Evolutionary conservation across 2,888 invertebrate species (phyloP), one percentile per base, ranked within the genome.

Genomic region (Matsumyia berberina): DNA sequence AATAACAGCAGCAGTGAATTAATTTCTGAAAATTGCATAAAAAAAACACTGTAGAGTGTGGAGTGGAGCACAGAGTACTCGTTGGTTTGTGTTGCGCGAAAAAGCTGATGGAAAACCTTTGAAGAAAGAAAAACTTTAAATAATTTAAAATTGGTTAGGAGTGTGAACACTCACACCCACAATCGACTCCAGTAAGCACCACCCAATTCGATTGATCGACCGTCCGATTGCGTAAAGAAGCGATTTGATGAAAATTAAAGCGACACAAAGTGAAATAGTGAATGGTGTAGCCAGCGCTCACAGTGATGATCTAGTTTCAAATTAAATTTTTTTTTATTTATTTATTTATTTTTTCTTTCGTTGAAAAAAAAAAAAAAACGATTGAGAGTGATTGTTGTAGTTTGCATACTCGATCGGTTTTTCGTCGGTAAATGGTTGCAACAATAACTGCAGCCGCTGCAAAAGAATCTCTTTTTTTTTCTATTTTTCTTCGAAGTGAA

Each of bases 201-300:
- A 60, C 33, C 46, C 39, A 72, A n/a, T 58, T 46, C 44, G 31
- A 57, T 67, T 53, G 33, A 35, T 44, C 72, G 46, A 17, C 51
- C 46, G 51, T 64, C 29, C 74, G 73, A 80, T 85, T 85, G 85
- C 85, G 85, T 85, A 85, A 85, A 85, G 39, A 85, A 70, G 79
- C 60, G 80, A 80, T 80, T 85, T 69, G 64, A 53, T 85, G 85
- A 85, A 85, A 85, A 85, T 80, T 85, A 80, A 85, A 69, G 58
- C 78, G 64, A 79, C 64, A 80, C 69, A 74, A 70, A 70, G 80
- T 76, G 74, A 80, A 85, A 79, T 74, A 80, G 83, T 85, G 83
- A 85, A 85, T 83, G 83, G 73, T n/a, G n/a, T n/a, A n/a, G 79
- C 42, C 4, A 24, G 42, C 69, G 51, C 62, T 70, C n/a, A 33